These are phyloP conservation scores for Lapara coniferarum DNA, from an alignment of 2,888 invertebrate species.

Conservation along the genomic window DNA sequence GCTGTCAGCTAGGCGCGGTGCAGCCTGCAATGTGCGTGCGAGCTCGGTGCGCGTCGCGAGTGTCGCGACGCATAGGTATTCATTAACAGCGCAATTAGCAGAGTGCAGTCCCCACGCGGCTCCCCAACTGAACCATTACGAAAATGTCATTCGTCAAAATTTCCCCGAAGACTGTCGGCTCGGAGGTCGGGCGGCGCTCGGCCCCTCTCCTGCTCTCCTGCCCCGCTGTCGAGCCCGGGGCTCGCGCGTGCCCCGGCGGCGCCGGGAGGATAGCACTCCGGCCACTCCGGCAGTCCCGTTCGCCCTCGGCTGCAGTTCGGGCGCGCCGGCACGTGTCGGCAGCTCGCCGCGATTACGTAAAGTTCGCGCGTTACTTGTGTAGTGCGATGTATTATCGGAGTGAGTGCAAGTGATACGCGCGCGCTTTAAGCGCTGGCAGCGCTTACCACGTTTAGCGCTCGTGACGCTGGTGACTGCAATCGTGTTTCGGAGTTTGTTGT, in stretches of 20 bases:
- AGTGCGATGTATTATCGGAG: conserved; percentile 1
- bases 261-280: conserved; percentile 33
- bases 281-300: conserved; percentile 33
- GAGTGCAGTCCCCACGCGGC: conserved; percentile 59
- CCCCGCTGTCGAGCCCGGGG: conserved; percentile 25
- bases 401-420: background rate
- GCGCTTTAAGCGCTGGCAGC: background rate
- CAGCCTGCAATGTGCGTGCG: too few relatives aligned
- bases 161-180: conserved; percentile 64
- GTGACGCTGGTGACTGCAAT: background rate
- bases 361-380: conserved; percentile 12
- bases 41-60: conserved; percentile 6
- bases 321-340: conserved; percentile 18
- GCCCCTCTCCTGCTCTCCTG: conserved; percentile 24
- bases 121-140: conserved; percentile 64
- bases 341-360: conserved; percentile 1
- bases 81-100: conserved; percentile 73
- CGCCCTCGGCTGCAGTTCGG: conserved; percentile 20
- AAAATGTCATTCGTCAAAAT: conserved; percentile 76
- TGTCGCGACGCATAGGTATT: conserved; percentile 43
- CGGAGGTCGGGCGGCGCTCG: conserved; percentile 36
- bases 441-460: too few relatives aligned
- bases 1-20: background rate
- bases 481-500: background rate
- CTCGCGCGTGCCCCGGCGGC: conserved; percentile 29